These are phyloP conservation scores for Hapalemur alaotrensis DNA, from an alignment of 2,797 vertebrate species.

Conservation along the genomic window DNA sequence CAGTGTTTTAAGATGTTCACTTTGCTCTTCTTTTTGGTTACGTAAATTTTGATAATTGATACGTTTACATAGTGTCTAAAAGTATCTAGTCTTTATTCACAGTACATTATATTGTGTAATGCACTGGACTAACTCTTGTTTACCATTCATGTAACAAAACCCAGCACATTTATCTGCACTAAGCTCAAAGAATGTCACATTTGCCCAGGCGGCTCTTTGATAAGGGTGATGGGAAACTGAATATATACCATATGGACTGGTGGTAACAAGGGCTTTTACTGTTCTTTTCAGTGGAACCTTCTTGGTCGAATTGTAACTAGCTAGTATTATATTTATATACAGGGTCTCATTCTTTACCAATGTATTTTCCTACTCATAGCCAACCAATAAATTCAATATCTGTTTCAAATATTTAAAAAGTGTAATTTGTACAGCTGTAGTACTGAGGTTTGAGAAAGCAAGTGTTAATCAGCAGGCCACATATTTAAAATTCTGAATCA, in stretches of 20 bases:
- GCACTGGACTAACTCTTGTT: constrained; percentile 97
- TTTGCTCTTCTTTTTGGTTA: constrained; percentile 83
- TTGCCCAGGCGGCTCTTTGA: constrained; percentile 95
- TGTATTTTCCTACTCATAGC: constrained; percentile 99
- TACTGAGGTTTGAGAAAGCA: constrained; percentile 48
- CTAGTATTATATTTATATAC: constrained; percentile 94
- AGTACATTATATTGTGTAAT: constrained; percentile 90
- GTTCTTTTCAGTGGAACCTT: constrained; percentile 92
- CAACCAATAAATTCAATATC: constrained; percentile 99
- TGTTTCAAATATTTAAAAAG: constrained; percentile 92
- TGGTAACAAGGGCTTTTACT: constrained; percentile 96
- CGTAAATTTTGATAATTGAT: constrained; percentile 83
- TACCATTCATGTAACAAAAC: constrained; percentile 93
- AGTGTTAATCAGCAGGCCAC: constrained; percentile 11
- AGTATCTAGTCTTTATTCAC: constrained; percentile 85
- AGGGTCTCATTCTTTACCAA: constrained; percentile 96
- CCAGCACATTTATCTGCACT: constrained; percentile 96
- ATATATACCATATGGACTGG: constrained; percentile 91
- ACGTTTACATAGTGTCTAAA: constrained; percentile 86
- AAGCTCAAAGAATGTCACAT: constrained; percentile 94
- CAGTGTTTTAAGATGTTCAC: constrained; percentile 85
- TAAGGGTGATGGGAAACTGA: constrained; percentile 90
- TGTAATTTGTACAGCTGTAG: constrained; percentile 87
- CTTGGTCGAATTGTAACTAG: constrained; percentile 93
- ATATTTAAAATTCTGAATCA: background rate